Percentiles rank a stretch among this genome's conserved stretches.
Conservation (phyloP, 2,888 invertebrate species). For the Tuberolachnus salignus region DNA sequence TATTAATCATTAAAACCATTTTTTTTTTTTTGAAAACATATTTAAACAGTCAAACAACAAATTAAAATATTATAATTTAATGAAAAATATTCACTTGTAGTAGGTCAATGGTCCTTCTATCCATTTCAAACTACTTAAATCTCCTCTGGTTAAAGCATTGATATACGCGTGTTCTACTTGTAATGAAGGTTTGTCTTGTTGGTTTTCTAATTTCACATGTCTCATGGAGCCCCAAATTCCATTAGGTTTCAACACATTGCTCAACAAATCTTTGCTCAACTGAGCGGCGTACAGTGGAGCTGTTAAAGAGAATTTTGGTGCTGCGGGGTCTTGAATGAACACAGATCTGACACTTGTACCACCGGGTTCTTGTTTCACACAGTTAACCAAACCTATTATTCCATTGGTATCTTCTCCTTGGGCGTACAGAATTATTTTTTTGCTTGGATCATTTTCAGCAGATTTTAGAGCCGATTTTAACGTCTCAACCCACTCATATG, state of each 20-base stretch:
- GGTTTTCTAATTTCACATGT: slow-evolving; percentile 73
- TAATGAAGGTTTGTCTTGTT: slow-evolving; percentile 62
- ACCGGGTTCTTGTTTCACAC: slow-evolving; percentile 86
- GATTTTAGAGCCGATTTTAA: slow-evolving; percentile 78
- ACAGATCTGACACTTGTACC: slow-evolving; percentile 71
- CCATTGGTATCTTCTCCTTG: slow-evolving; percentile 75
- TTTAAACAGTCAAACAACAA: too few species aligned
- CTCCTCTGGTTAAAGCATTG: slow-evolving; percentile 89
- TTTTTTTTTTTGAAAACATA: too few species aligned
- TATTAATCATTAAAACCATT: too few species aligned
- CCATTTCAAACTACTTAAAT: slow-evolving; percentile 90
- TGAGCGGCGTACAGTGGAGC: slow-evolving; percentile 70
- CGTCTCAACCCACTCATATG: slow-evolving; percentile 80
- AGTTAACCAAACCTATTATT: slow-evolving; percentile 86
- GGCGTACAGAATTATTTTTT: slow-evolving; percentile 73
- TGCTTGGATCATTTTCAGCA: slow-evolving; percentile 68
- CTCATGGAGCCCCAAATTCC: slow-evolving; percentile 83
- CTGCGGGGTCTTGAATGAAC: slow-evolving; percentile 72
- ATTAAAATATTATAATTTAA: neutral
- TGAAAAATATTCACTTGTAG: slow-evolving; percentile 64
- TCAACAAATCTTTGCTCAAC: slow-evolving; percentile 77
- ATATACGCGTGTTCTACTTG: slow-evolving; percentile 91
- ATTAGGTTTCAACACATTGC: slow-evolving; percentile 82
- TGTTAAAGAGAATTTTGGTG: slow-evolving; percentile 68
- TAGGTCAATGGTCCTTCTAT: slow-evolving; percentile 83